Base-by-base conservation (phyloP, 1,140 invertebrate genomes). In the Drosophila erecta region DNA sequence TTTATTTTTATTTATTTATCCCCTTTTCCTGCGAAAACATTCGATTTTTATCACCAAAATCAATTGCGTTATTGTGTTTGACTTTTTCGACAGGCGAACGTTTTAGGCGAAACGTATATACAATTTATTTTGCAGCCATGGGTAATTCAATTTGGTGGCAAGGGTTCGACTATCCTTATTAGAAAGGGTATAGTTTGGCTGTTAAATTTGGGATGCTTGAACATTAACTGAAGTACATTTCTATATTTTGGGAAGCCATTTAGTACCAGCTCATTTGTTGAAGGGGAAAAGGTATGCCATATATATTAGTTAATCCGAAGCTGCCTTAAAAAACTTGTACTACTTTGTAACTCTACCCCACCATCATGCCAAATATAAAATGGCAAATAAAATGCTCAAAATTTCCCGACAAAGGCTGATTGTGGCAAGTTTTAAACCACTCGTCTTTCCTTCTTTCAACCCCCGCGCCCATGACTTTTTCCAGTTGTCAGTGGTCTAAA, bases 11-110 rank as follows among this genome's bases (percentile, higher is more conserved):
- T 62, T 56, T 58, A 44, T 71, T 57, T 66, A 41, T 54, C 71
- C 40, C 55, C 41, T 79, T 78, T 80, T 76, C 38, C 49, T 57
- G 79, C 41, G 57, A 83, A 86, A 76, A 87, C 75, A 65, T 89
- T 87, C 81, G 84, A 87, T 89, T 87, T 87, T 87, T 87, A 89
- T 89, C 83, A 83, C 79, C 79, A 87, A 87, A 87, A 87, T 87
- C 84, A 87, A 87, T 87, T 89, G 75, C 79, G 79, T 87, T 87
- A 87, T 83, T 83, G 83, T 87, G 71, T 84, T 77, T 78, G 81
- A 58, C 50, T 78, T 75, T 69, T 72, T 44, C 40, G 43, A 70
- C 57, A 66, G 40, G 33, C 37, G 14, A 59, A 57, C 72, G 57
- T 35, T 24, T 44, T 54, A 60, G 37, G 44, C 53, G 51, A 58